These are phyloP conservation scores for Parnassius orleans DNA, from an alignment of 2,888 invertebrate genomes.

Conservation along the genomic window DNA sequence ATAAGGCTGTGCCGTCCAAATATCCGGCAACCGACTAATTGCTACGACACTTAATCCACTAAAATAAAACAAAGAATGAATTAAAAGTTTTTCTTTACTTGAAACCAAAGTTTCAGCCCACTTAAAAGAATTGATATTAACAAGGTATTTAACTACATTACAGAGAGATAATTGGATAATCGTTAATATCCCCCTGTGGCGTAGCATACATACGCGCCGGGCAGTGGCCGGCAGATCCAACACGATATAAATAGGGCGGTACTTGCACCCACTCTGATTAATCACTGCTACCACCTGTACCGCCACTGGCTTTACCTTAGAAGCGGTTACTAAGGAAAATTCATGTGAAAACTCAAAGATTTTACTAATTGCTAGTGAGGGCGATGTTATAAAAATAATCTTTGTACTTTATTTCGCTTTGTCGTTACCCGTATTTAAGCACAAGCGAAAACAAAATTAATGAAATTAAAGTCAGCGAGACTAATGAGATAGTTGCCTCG, in stretches of 20 bases:
- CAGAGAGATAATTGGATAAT: conserved; percentile 15
- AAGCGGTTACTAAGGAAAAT: conserved; percentile 36
- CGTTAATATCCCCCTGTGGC: conserved; percentile 50
- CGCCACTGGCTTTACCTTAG: conserved; percentile 44
- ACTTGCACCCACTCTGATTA: conserved; percentile 56
- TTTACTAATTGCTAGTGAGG: no score
- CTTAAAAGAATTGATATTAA: background rate
- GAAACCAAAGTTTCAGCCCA: background rate
- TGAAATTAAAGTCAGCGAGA: background rate
- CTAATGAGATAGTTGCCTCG: background rate
- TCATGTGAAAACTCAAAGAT: background rate
- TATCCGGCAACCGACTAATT: conserved; percentile 62
- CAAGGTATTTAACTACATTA: no score
- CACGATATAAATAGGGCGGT: conserved; percentile 62
- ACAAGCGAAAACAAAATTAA: background rate
- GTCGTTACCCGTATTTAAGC: background rate
- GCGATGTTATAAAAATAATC: no score
- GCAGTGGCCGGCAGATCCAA: conserved; percentile 50
- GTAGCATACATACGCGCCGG: conserved; percentile 46
- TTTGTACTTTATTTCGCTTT: no score
- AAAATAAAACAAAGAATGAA: conserved; percentile 56
- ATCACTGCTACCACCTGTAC: conserved; percentile 65
- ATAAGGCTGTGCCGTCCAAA: conserved; percentile 57
- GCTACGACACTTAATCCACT: conserved; percentile 60
- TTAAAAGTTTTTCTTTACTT: conserved; percentile 28